A percentile compares a stretch with the other conserved stretches of the same genome.
Conservation (phyloP, 2,797 vertebrate genomes). For the Siniperca undulata region DNA sequence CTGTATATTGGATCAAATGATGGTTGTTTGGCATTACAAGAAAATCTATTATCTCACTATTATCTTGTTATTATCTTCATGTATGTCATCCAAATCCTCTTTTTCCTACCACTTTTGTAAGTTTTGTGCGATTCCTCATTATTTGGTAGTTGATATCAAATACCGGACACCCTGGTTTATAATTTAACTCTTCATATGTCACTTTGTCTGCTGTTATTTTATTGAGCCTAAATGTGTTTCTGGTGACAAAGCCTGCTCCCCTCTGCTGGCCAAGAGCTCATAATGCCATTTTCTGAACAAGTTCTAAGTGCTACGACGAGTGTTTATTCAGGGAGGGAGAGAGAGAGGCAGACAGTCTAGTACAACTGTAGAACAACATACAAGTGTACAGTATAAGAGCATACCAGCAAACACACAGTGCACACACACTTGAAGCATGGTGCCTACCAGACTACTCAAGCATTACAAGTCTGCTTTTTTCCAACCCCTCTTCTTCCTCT, state of each 20-base stretch:
- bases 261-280: constrained; percentile 72
- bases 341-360: constrained; percentile 14
- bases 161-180: not conserved
- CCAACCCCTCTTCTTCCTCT: constrained; percentile 22
- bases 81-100: not conserved
- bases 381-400: constrained; percentile 22
- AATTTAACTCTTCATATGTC: not conserved
- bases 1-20: not conserved
- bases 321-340: constrained; percentile 33
- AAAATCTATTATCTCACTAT: not conserved
- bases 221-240: constrained; percentile 28
- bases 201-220: constrained; percentile 46
- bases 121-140: not conserved
- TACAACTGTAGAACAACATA: constrained; percentile 15
- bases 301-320: constrained; percentile 31
- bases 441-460: constrained; percentile 39
- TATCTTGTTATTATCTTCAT: not conserved
- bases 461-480: constrained; percentile 44
- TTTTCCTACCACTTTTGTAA: not conserved
- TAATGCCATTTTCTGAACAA: constrained; percentile 56
- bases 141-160: constrained; percentile 2
- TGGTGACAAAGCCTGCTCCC: constrained; percentile 71
- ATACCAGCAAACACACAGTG: constrained; percentile 30
- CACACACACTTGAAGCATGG: constrained; percentile 28
- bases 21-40: not conserved